Evolutionary conservation across 2,888 invertebrate genomes (phyloP), one percentile per base, ranked within the genome.

Genomic region (Oscheius sp.): DNA sequence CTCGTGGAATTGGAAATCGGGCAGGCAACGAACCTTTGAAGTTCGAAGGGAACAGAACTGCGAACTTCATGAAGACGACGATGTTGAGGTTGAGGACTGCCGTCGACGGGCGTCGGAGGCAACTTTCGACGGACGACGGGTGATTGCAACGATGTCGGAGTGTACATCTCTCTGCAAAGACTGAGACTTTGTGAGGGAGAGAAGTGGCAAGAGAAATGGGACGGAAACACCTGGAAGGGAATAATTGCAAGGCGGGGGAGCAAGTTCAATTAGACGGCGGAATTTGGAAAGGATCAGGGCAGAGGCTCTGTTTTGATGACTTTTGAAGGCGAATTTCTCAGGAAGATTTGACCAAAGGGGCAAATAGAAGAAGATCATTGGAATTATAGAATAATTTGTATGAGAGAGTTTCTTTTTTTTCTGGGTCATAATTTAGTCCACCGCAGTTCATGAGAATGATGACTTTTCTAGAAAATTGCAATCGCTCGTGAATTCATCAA

Each of bases 51-150:
- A 61, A 45, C 41, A 5, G 61, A 18, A 41, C 61, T 43, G 18
- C 43, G 18, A 7, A 41, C 61, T 43, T 61, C 43, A 23, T 41
- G 41, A 1, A 61, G 43, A 61, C 61, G 61, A 45, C 61, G 61
- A 61, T 61, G 61, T 3, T 16, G 29, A 1, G 61, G 61, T 16
- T 23, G 43, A 16, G 61, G 61, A 43, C 61, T 61, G 18, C 61
- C 61, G n/a, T 61, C 61, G 5, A 61, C 61, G 2, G 61, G 61
- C n/a, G 61, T 61, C 25, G 61, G 61, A 18, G 61, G 61, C 18
- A 61, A 43, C 9, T 21, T 16, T 6, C 61, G 16, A 21, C 43
- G 29, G 61, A 61, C 45, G 16, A 43, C 13, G 18, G 61, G 61
- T 9, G 61, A 61, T 2, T n/a, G 23, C 18, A 61, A 12, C 12